phyloP scores from a whole-genome alignment of 2,797 vertebrate genomes.

The Lagorchestes hirsutus region DNA sequence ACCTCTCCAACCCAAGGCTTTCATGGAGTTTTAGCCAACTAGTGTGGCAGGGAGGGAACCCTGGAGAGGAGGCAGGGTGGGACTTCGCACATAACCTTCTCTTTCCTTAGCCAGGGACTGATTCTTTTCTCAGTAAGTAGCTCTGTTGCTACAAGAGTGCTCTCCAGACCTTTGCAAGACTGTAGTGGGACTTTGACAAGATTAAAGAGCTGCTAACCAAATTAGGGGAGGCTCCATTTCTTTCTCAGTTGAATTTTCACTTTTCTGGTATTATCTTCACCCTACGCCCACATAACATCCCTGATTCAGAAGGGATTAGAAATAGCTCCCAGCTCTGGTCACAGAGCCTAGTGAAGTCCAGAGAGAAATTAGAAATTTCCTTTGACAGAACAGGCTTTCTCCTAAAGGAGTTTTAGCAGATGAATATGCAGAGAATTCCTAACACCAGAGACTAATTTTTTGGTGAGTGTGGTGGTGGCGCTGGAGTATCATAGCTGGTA shows the following conservation, averaged over 20 bases:
- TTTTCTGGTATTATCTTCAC: neutral
- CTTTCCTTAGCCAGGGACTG: neutral
- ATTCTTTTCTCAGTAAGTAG: neutral
- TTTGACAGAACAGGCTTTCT: accelerated
- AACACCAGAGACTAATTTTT: neutral
- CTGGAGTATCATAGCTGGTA: neutral
- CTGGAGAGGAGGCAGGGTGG: conserved; percentile 49
- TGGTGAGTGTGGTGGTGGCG: neutral
- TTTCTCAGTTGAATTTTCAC: neutral
- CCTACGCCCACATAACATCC: neutral
- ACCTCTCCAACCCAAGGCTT: conserved; percentile 53
- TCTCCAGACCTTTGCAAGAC: conserved; percentile 48
- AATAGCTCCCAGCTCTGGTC: neutral
- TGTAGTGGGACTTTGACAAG: neutral
- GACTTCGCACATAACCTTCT: neutral
- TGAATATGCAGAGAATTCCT: neutral
- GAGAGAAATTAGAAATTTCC: neutral
- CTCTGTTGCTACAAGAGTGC: neutral
- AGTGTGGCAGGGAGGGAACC: conserved; percentile 40
- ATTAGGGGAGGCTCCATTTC: neutral
- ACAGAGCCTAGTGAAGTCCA: neutral
- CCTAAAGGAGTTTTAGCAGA: neutral
- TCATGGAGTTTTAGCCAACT: conserved; percentile 67
- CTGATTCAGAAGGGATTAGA: neutral
- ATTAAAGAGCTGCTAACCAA: conserved; percentile 45